A percentile compares a stretch with the other conserved stretches of the same genome.
phyloP scores from a whole-genome alignment of 1,140 invertebrate species.

The Coenobita brevimanus region DNA sequence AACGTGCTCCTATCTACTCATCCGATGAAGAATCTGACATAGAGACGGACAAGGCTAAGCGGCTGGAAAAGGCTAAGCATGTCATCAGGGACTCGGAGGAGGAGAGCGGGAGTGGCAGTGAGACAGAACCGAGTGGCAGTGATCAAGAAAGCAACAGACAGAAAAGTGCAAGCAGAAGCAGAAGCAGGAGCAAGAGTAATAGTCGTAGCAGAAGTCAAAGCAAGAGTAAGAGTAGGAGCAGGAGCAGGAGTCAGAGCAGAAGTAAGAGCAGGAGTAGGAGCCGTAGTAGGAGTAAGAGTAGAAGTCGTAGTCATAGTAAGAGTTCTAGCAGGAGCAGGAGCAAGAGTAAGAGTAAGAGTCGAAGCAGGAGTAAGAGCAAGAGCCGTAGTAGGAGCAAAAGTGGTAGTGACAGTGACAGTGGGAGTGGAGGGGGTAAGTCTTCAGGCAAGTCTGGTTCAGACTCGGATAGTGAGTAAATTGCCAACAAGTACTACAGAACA shows the following conservation, averaged over 20 bases:
- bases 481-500: too few species aligned
- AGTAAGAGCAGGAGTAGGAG: slow-evolving; percentile 36
- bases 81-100: slow-evolving; percentile 87
- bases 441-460: slow-evolving; percentile 24
- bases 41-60: slow-evolving; percentile 83
- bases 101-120: slow-evolving; percentile 72
- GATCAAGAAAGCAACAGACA: not conserved
- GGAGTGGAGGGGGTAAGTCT: not conserved
- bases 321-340: slow-evolving; percentile 38
- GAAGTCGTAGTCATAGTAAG: slow-evolving; percentile 37
- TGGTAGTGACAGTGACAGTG: slow-evolving; percentile 30
- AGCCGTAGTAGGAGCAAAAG: slow-evolving; percentile 16
- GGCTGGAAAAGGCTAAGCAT: slow-evolving; percentile 84
- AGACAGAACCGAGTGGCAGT: slow-evolving; percentile 14
- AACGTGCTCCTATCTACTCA: slow-evolving; percentile 84
- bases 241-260: slow-evolving; percentile 25
- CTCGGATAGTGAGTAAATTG: slow-evolving; percentile 35
- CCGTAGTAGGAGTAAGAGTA: slow-evolving; percentile 20
- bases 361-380: slow-evolving; percentile 33
- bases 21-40: slow-evolving; percentile 92
- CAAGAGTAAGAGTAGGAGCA: slow-evolving; percentile 10
- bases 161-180: slow-evolving; percentile 18
- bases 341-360: slow-evolving; percentile 8
- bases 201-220: slow-evolving; percentile 21
- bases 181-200: slow-evolving; percentile 14